Base-by-base conservation (phyloP, 2,888 invertebrate species). In the Petrolisthes manimaculis region DNA sequence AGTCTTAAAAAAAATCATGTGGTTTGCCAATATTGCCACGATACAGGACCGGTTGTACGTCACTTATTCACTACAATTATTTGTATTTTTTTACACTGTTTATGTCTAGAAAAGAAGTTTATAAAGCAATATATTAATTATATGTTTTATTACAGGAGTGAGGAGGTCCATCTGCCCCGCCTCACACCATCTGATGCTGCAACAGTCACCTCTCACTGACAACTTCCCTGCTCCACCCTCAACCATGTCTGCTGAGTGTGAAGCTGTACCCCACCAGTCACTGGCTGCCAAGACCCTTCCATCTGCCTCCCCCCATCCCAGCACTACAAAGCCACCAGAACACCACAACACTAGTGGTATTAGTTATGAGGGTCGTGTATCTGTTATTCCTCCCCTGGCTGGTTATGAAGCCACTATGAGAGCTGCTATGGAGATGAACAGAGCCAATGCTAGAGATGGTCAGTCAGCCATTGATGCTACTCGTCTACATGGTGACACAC, bases 331-430 rank as follows among this genome's bases (percentile, higher is more conserved):
- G 71, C 85, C 88, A 5, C 9, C 71, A 21, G 90, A 88, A 67
- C 82, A 69, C 9, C 84, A 85, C 79, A 54, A 83, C 37, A 12
- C 89, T 12, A 79, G 90, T 54, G 90, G 90, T 37, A 91, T 91
- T 85, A 91, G 91, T 84, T 91, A 91, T 86, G 91, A 91, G 82
- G 91, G 91, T n/a, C 89, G 91, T 14, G 88, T 91, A 14, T 91
- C 91, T 75, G 81, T 91, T 37, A 88, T 91, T n/a, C 89, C 90
- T 54, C 91, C 91, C 14, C 88, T 86, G 74, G 89, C 80, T 51
- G 84, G 87, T 53, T 90, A 90, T 74, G 86, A 91, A 56, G 87
- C 90, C 56, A 86, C 87, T 6, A 84, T 89, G 81, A 71, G 89
- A 4, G 87, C 90, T n/a, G 90, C 90, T 21, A 89, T 90, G 80